Evolutionary conservation across 1,140 invertebrate genomes (phyloP), one percentile per base, ranked within the genome.

Genomic region (Pinna nobilis): DNA sequence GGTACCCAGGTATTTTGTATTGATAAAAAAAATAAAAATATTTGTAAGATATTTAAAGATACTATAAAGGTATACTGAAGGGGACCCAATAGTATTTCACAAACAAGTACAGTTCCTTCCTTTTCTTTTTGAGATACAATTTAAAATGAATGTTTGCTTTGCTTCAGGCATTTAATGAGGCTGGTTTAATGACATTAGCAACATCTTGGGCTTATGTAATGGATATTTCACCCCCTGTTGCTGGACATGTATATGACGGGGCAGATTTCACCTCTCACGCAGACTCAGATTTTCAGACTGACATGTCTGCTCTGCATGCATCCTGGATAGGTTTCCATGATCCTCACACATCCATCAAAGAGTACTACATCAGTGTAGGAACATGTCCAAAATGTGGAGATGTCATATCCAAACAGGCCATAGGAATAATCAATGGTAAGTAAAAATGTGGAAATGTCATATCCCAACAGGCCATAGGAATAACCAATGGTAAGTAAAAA

Each of bases 301-400:
- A 53, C 20, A 51, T 37, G 13, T 50, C 30, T 3, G 32, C 47
- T 3, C 30, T 81, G 32, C 28, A 44, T 59, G 70, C 50, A 0
- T 60, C 47, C 25, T 81, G 77, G 77, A 37, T 59, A 23, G 77
- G 77, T 15, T 79, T 81, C 37, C 25, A 64, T 18, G 72, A 77
- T 39, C 71, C 74, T 0, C 72, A 79, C 57, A 50, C 71, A 2
- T 23, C 64, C 13, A 67, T 80, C 25, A 39, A 57, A 44, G 33
- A 59, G 3, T 77, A 75, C 39, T 47, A 25, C n/a, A 33, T 77
- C n/a, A 65, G 47, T 39, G 49, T 80, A 39, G 78, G 78, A 3
- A 71, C 68, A 0, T 80, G 79, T 69, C 11, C 53, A 25, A 57
- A 55, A 3, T 80, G 78, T 70, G 69, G 59, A 47, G 76, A 80